Evolutionary conservation across 2,888 invertebrate species (phyloP).

Genomic region (Liodrosophila aerea): DNA sequence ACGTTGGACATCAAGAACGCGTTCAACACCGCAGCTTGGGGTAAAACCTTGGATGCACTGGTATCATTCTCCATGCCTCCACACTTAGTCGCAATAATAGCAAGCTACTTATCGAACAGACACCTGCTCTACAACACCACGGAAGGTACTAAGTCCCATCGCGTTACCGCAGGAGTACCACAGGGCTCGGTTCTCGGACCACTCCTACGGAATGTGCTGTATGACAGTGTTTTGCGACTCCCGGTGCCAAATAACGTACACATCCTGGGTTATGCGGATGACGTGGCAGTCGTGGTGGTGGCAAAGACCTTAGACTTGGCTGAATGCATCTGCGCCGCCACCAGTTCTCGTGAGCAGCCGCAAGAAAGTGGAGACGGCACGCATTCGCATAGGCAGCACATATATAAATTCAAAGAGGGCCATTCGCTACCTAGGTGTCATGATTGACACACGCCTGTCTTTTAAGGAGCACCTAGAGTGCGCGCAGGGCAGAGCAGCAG

Average conservation of each 20-base stretch:
- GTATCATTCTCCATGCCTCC: not conserved
- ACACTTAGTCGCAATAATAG: not conserved
- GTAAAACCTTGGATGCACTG: not conserved
- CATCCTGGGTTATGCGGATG: not conserved
- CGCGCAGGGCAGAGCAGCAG: not conserved
- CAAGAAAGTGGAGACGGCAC: not conserved
- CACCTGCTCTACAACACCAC: not conserved
- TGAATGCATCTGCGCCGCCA: not conserved
- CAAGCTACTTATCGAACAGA: not conserved
- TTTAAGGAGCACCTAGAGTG: not conserved
- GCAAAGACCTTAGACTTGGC: not conserved
- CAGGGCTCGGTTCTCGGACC: not conserved
- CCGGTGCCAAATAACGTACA: not conserved
- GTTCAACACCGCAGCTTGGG: not conserved
- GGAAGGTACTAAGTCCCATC: not conserved
- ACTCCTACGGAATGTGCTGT: not conserved
- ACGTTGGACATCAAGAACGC: not conserved
- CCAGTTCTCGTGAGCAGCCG: not conserved
- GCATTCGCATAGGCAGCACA: not conserved
- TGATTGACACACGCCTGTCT: not conserved
- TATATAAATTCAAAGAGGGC: not conserved
- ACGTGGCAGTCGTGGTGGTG: not conserved
- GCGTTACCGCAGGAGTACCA: not conserved
- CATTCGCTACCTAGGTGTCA: not conserved
- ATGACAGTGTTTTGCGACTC: not conserved